Percentiles rank a stretch among this genome's conserved stretches.
These are phyloP conservation scores for Leptodactylus fuscus DNA, from an alignment of 2,113 vertebrate genomes.

Conservation along the genomic window DNA sequence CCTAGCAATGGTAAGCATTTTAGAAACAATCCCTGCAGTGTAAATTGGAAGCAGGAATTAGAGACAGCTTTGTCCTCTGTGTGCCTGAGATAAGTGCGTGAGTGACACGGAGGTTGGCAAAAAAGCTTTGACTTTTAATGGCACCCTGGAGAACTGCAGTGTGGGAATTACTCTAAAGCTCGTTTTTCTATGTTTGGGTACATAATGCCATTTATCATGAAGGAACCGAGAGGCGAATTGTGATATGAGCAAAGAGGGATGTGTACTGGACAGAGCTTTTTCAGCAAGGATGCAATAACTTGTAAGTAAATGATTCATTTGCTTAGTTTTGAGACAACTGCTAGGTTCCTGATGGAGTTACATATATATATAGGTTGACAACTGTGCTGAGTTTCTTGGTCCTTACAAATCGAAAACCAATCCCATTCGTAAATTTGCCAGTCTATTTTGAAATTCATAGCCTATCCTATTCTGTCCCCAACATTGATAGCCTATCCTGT, in stretches of 20 bases:
- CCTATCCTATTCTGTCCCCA: too few species aligned
- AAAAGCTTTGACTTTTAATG: constrained; percentile 59
- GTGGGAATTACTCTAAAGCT: constrained; percentile 44
- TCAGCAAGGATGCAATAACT: background rate
- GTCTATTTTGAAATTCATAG: too few species aligned
- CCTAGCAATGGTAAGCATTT: constrained; percentile 40
- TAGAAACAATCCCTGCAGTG: constrained; percentile 53
- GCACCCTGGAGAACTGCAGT: constrained; percentile 49
- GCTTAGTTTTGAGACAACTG: background rate
- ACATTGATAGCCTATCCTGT: too few species aligned
- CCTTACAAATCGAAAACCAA: too few species aligned
- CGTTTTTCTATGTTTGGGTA: constrained; percentile 45
- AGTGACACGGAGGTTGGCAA: constrained; percentile 49
- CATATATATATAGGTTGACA: too few species aligned
- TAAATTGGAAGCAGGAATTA: constrained; percentile 60
- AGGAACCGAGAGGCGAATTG: constrained; percentile 25
- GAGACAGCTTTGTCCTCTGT: constrained; percentile 60
- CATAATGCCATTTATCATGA: constrained; percentile 56
- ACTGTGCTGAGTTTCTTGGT: too few species aligned
- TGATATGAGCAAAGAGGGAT: constrained; percentile 5
- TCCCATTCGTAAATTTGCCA: too few species aligned
- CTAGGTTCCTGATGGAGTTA: too few species aligned
- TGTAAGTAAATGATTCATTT: background rate
- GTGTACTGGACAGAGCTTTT: background rate
- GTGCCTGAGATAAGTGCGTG: constrained; percentile 57